Evolutionary conservation across 2,888 invertebrate species (phyloP), one percentile per base, ranked within the genome.

Genomic region (Bugulina stolonifera): DNA sequence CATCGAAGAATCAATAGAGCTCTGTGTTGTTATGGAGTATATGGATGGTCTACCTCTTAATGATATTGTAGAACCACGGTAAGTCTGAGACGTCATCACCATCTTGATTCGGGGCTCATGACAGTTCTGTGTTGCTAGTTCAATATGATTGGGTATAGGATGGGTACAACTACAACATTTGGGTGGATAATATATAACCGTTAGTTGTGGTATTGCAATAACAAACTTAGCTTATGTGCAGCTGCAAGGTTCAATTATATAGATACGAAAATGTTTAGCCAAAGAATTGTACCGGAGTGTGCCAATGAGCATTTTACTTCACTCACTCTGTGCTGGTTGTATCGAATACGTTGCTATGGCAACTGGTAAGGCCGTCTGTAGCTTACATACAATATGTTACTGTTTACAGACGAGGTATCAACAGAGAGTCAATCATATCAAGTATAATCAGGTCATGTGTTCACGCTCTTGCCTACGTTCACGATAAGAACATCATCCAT

Each of bases 401-500:
- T 29, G 25, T 64, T 3, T 18, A n/a, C 32, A 64, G 64, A 32
- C 22, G 27, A 32, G 64, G 64, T 32, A 64, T 64, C 3, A 29
- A 14, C 32, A 64, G 34, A n/a, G 64, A 64, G 27, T 14, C 29
- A 3, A 64, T 64, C n/a, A 64, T 64, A 2, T 22, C 64, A 27
- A 27, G 32, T 5, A 64, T 64, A 2, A 25, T 64, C 64, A 22
- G n/a, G 32, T 27, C 64, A 3, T 64, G 64, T 64, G 64, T 64
- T 14, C 22, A 64, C 18, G 64, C 64, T 10, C 32, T 64, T 10
- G 64, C 64, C 27, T 64, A 64, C 32, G 32, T 64, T 27, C 64
- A 64, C n/a, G 64, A 64, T 10, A 22, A 64, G 27, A 64, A 64
- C n/a, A 64, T 64, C 64, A 64, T 64, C 32, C 64, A 64, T 32